phyloP scores from a whole-genome alignment of 2,888 invertebrate species.

The Eupithecia pulchellata region DNA sequence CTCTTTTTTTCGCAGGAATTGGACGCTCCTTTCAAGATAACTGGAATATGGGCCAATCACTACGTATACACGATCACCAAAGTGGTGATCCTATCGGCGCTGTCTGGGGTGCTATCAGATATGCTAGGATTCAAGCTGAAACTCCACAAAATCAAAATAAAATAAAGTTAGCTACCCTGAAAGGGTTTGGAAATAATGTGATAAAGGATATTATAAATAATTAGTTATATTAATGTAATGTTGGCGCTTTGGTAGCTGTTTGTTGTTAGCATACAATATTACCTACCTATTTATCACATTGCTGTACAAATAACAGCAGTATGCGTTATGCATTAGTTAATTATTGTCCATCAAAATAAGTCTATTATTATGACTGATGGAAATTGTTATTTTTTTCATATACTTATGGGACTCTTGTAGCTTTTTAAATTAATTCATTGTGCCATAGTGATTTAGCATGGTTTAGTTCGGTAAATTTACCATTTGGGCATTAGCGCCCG shows the following conservation, averaged over 20 bases:
- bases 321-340: background rate
- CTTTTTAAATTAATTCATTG: background rate
- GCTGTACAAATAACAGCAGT: background rate
- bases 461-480: background rate
- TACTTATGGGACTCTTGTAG: background rate
- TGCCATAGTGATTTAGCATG: constrained; percentile 5
- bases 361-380: background rate
- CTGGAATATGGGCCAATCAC: constrained; percentile 97
- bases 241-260: constrained; percentile 2
- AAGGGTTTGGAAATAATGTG: constrained; percentile 19
- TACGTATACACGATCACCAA: constrained; percentile 98
- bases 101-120: constrained; percentile 98
- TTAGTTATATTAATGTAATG: constrained; percentile 7
- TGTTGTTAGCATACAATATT: background rate
- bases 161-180: constrained; percentile 70
- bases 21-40: constrained; percentile 98
- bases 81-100: constrained; percentile 96
- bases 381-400: background rate
- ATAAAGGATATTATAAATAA: constrained; percentile 20
- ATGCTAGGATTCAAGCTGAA: constrained; percentile 98
- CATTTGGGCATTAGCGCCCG: background rate
- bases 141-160: constrained; percentile 97
- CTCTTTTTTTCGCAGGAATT: constrained; percentile 88
- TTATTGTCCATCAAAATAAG: background rate
- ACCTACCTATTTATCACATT: background rate